Base-by-base conservation (phyloP, 2,113 vertebrate species). In the Coregonus clupeaformis region DNA sequence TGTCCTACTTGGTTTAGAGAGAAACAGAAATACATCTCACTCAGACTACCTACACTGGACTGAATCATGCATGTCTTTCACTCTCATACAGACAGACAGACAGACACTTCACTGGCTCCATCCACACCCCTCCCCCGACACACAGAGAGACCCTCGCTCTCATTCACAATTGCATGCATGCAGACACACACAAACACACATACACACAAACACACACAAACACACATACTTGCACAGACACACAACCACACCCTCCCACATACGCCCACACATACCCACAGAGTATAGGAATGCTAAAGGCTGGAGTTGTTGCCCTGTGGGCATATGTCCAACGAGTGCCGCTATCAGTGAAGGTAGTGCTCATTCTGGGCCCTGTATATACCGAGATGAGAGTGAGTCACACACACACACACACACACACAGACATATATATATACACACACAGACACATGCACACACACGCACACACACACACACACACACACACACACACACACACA, bases 21-120 rank as follows among this genome's bases (percentile, higher is more conserved):
- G 57, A 68, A 42, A 68, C 30, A 68, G 6, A 4, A 68, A 20
- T 68, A 45, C 32, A 68, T 68, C 36, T 45, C 66, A 68, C 30
- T 42, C 18, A 24, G 66, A 68, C n/a, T n/a, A 22, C n/a, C n/a
- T n/a, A 42, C 18, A 42, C 66, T 32, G 20, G 11, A 45, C 66
- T 42, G 30, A 68, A 45, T 68, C 2, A 42, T 68, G 18, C n/a
- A 68, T 68, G 6, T n/a, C 0, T 45, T 68, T 4, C 20, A 42
- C 20, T 45, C 6, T 22, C 66, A 68, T 13, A 29, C 62, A 64
- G 14, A 67, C 14, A 67, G 3, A 67, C 14, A 67, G 65, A 67
- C 25, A 32, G 29, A 14, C 65, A 32, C 25, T 18, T 29, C 65
- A 67, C 6, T 62, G 24, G n/a, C 59, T 62, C 16, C 49, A 52